A percentile compares a stretch with the other conserved stretches of the same genome.
phyloP scores from a whole-genome alignment of 1,140 invertebrate species.

The Apocrypta bakeri region DNA sequence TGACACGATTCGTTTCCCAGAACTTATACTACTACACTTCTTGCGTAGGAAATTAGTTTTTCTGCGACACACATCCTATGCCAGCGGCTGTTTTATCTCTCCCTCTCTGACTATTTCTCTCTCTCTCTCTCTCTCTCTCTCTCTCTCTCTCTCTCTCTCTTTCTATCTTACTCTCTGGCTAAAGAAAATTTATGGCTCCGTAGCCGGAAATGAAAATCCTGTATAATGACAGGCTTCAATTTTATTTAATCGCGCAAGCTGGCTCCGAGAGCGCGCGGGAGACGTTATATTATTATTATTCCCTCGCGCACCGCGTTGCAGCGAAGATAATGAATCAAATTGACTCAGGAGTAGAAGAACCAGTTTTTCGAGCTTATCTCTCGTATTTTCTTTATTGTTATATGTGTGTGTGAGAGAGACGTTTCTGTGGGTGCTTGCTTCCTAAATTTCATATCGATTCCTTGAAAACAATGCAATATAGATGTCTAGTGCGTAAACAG shows the following conservation, averaged over 20 bases:
- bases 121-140: too few species aligned
- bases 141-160: too few species aligned
- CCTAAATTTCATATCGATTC: neutral
- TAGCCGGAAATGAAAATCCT: conserved; percentile 10
- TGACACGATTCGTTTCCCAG: neutral
- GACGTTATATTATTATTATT: conserved; percentile 10
- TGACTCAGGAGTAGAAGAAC: conserved; percentile 3
- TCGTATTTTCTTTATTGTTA: neutral
- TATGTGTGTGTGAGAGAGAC: too few species aligned
- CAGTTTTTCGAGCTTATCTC: conserved; percentile 13
- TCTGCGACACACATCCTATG: neutral
- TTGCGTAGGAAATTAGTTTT: conserved; percentile 10
- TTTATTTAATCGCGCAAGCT: conserved; percentile 1
- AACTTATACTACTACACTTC: neutral
- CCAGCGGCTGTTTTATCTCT: neutral
- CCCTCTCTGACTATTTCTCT: too few species aligned
- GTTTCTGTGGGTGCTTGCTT: too few species aligned
- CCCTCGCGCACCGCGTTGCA: neutral
- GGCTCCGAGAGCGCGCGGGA: neutral
- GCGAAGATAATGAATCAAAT: conserved; percentile 17
- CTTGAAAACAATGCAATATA: neutral
- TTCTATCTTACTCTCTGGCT: too few species aligned
- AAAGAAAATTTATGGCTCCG: conserved; percentile 25
- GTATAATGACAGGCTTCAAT: conserved; percentile 21
- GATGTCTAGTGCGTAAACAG: neutral